phyloP scores from a whole-genome alignment of 64 coral and sea anemone species.

The Porites australiensis region DNA sequence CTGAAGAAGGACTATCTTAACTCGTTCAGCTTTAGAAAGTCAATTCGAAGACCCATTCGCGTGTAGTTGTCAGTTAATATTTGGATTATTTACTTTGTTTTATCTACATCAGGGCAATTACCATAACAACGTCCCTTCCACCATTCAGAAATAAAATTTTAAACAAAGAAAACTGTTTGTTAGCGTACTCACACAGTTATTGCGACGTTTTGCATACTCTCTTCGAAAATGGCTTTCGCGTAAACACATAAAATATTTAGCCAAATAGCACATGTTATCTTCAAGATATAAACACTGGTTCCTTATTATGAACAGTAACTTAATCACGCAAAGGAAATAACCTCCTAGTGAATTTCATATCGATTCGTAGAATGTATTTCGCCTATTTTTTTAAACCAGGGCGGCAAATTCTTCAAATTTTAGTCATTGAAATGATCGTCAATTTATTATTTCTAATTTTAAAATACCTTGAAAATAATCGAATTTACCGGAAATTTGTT shows the following conservation, averaged over 20 bases:
- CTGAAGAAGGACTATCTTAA: background rate
- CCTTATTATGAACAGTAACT: background rate
- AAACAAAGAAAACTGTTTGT: background rate
- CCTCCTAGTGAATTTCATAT: too few relatives aligned
- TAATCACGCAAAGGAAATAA: background rate
- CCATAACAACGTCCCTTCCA: conserved; percentile 20
- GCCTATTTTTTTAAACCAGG: too few relatives aligned
- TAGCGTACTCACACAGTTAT: background rate
- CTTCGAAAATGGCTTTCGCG: background rate
- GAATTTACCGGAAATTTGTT: background rate
- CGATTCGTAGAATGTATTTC: too few relatives aligned
- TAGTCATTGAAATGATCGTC: too few relatives aligned
- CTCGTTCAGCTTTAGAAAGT: background rate
- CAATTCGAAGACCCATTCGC: background rate
- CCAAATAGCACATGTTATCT: background rate
- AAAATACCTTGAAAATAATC: too few relatives aligned
- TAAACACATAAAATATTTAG: conserved; percentile 40
- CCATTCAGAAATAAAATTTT: background rate
- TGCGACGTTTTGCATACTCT: background rate
- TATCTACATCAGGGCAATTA: conserved; percentile 11
- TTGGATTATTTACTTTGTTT: conserved; percentile 30
- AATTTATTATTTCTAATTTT: too few relatives aligned
- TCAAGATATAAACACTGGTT: background rate
- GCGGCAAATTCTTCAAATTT: too few relatives aligned
- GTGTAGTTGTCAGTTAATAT: background rate